Percentiles rank a stretch among this genome's conserved stretches.
Evolutionary conservation across 2,888 invertebrate genomes (phyloP).

Genomic region (Unio pictorum): DNA sequence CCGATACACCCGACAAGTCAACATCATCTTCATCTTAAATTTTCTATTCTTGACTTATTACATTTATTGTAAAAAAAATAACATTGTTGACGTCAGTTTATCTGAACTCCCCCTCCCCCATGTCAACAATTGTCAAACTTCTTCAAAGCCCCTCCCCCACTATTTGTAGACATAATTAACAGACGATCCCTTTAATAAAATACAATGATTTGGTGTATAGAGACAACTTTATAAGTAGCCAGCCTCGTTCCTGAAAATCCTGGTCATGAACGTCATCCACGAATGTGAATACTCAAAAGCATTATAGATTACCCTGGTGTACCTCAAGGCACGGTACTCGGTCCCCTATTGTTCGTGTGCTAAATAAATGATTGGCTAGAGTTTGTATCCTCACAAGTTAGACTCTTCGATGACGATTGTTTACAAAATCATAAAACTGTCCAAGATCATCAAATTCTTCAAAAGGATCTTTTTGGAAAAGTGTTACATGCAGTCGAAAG

Average conservation of each 20-base stretch:
- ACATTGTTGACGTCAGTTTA: too few relatives aligned
- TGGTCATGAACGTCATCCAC: constrained; percentile 5
- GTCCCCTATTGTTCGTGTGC: constrained; percentile 2
- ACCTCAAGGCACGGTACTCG: constrained; percentile 1
- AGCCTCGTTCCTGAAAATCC: not conserved
- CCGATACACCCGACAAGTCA: too few relatives aligned
- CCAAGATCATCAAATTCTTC: too few relatives aligned
- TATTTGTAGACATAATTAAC: too few relatives aligned
- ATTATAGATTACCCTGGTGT: not conserved
- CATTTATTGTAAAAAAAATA: too few relatives aligned
- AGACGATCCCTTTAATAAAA: not conserved
- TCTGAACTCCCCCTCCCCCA: too few relatives aligned
- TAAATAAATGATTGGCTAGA: constrained; percentile 4
- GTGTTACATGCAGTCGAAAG: too few relatives aligned
- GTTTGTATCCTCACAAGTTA: not conserved
- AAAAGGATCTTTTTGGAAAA: too few relatives aligned
- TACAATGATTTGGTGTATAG: constrained; percentile 4
- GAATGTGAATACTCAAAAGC: not conserved
- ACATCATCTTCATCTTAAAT: too few relatives aligned
- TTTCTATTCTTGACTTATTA: too few relatives aligned
- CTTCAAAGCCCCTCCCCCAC: not conserved
- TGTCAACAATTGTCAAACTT: not conserved
- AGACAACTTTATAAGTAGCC: not conserved
- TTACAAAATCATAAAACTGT: too few relatives aligned
- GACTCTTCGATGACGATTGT: constrained; percentile 3